Conservation (phyloP, 2,888 invertebrate genomes). For the Ichneumon xanthorius region DNA sequence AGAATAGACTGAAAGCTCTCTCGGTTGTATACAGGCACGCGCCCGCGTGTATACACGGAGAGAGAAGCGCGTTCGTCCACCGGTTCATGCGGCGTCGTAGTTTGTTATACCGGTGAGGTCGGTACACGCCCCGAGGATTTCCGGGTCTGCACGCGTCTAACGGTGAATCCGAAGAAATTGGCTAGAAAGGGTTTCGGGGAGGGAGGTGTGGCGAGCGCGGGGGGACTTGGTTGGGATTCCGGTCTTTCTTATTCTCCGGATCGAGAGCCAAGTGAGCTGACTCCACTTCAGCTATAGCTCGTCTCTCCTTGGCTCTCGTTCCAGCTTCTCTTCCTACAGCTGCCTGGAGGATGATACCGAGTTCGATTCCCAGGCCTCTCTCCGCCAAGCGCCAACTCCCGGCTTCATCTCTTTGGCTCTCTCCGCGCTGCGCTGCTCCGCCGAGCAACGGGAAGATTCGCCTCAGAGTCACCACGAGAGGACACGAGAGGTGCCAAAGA, state of each 20-base stretch:
- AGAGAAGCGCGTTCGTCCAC: constrained; percentile 13
- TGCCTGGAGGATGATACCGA: constrained; percentile 71
- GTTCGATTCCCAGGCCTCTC: constrained; percentile 78
- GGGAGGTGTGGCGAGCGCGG: too few relatives aligned
- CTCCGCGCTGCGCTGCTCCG: background rate
- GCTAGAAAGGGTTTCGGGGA: constrained; percentile 48
- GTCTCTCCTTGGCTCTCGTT: constrained; percentile 9
- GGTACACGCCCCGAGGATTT: constrained; percentile 77
- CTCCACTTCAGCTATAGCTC: constrained; percentile 48
- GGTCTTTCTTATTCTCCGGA: constrained; percentile 61
- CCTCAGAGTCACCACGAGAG: constrained; percentile 11
- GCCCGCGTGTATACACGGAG: constrained; percentile 6
- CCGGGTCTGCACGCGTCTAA: constrained; percentile 73
- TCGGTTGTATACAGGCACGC: constrained; percentile 22
- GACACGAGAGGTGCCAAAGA: constrained; percentile 48
- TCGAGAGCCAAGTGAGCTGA: constrained; percentile 48
- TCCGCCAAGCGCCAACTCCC: constrained; percentile 24
- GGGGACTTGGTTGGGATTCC: constrained; percentile 59
- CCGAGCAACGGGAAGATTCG: constrained; percentile 24
- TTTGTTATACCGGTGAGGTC: constrained; percentile 65
- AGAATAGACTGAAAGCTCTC: constrained; percentile 44
- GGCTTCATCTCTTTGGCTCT: constrained; percentile 44
- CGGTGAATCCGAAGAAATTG: constrained; percentile 66
- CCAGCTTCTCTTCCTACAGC: constrained; percentile 26
- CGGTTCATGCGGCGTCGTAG: constrained; percentile 30